Evolutionary conservation across 2,888 invertebrate genomes (phyloP).

Genomic region (Chalcis sispes): DNA sequence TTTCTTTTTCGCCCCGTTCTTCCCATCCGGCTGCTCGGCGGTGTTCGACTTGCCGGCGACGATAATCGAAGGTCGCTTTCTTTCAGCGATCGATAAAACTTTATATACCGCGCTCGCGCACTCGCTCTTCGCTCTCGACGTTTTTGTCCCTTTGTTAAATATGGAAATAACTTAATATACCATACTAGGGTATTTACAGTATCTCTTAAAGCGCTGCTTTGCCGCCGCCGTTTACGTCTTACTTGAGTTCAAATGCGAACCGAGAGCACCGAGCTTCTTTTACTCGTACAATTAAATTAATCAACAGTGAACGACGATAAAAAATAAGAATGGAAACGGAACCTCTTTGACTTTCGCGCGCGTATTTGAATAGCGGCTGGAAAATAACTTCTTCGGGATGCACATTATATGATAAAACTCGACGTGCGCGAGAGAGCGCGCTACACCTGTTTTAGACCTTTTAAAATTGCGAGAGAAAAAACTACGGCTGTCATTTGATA

Average conservation of each 20-base stretch:
- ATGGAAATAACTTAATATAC: conserved; percentile 39
- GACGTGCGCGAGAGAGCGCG: too few relatives aligned
- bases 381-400: not conserved
- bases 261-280: not conserved
- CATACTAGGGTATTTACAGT: conserved; percentile 3
- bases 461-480: too few relatives aligned
- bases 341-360: too few relatives aligned
- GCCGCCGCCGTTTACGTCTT: too few relatives aligned
- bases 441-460: too few relatives aligned
- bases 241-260: not conserved
- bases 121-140: not conserved
- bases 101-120: conserved; percentile 3
- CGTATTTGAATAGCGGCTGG: too few relatives aligned
- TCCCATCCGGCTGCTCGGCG: conserved; percentile 25
- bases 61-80: conserved; percentile 48
- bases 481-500: too few relatives aligned
- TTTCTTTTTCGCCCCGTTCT: conserved; percentile 20
- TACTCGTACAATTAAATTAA: conserved; percentile 18
- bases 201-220: too few relatives aligned
- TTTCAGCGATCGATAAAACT: conserved; percentile 41
- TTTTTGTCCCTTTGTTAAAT: not conserved
- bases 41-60: conserved; percentile 31
- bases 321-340: not conserved
- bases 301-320: not conserved
- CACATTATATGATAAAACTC: not conserved